A percentile compares a stretch with the other conserved stretches of the same genome.
Conservation (phyloP, 2,113 vertebrate genomes). For the Electrona antarctica region DNA sequence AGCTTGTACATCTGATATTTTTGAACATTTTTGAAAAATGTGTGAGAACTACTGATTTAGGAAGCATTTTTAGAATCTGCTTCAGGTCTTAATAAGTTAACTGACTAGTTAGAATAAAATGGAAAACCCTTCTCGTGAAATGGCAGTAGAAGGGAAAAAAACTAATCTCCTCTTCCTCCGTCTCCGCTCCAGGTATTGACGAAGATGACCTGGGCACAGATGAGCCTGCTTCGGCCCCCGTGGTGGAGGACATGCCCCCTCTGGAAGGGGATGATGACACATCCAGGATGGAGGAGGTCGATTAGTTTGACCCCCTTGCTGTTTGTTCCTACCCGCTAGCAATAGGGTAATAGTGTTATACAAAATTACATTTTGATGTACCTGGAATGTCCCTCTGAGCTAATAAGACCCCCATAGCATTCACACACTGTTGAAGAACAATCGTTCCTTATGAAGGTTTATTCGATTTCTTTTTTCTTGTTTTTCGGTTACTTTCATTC, state of each 20-base stretch:
- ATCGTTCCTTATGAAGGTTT: no score
- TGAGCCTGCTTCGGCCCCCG: constrained; percentile 76
- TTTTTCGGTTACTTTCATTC: constrained; percentile 39
- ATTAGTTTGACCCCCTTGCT: constrained; percentile 69
- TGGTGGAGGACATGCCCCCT: constrained; percentile 92
- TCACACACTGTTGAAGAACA: no score
- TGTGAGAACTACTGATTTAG: no score
- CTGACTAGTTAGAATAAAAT: no score
- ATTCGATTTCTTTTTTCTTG: not conserved
- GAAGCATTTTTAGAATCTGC: no score
- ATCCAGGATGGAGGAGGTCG: constrained; percentile 97
- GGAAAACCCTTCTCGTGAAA: no score
- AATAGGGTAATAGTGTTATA: constrained; percentile 32
- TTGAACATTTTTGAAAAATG: no score
- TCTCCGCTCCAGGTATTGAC: constrained; percentile 85
- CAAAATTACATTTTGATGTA: constrained; percentile 50
- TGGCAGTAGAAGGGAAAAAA: no score
- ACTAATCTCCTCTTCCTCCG: not conserved
- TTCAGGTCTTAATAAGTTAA: no score
- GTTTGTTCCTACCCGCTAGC: not conserved
- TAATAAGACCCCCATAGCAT: no score
- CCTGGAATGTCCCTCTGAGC: constrained; percentile 16
- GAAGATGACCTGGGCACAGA: constrained; percentile 89
- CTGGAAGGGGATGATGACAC: constrained; percentile 94
- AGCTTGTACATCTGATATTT: no score